phyloP scores from a whole-genome alignment of 2,888 invertebrate species.

The Phyllotreta cruciferae region DNA sequence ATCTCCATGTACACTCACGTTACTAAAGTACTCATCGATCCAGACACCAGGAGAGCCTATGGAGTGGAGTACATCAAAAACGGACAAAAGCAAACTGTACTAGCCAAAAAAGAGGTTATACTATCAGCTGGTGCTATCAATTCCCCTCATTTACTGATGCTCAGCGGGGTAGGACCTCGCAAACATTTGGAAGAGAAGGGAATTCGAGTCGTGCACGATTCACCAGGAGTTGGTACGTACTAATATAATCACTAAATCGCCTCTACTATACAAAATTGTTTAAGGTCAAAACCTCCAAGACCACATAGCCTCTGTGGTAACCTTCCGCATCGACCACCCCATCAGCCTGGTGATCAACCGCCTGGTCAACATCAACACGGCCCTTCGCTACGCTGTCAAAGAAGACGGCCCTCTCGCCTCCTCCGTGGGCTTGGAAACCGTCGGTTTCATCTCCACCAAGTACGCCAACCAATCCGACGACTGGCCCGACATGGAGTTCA shows the following conservation, averaged over 20 bases:
- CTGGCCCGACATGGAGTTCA: slow-evolving; percentile 92
- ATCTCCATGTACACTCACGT: slow-evolving; percentile 81
- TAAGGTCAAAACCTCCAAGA: slow-evolving; percentile 84
- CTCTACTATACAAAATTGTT: not conserved
- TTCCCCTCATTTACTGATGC: slow-evolving; percentile 89
- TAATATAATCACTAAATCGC: not conserved
- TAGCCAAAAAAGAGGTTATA: slow-evolving; percentile 82
- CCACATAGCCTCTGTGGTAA: slow-evolving; percentile 87
- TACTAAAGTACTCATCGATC: slow-evolving; percentile 73
- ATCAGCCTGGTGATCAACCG: slow-evolving; percentile 81
- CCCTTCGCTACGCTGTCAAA: slow-evolving; percentile 82
- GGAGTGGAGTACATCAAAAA: slow-evolving; percentile 79
- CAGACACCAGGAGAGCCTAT: slow-evolving; percentile 73
- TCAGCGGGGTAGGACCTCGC: slow-evolving; percentile 83
- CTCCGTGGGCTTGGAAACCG: slow-evolving; percentile 79
- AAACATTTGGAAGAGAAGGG: slow-evolving; percentile 76
- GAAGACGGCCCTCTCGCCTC: slow-evolving; percentile 88
- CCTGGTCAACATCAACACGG: slow-evolving; percentile 83
- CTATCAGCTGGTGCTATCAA: slow-evolving; percentile 89
- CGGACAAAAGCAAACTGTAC: slow-evolving; percentile 70
- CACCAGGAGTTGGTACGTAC: slow-evolving; percentile 71
- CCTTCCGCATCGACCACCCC: slow-evolving; percentile 81
- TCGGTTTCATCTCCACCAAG: slow-evolving; percentile 87
- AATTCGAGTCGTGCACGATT: slow-evolving; percentile 70
- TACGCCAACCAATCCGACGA: slow-evolving; percentile 86